Evolutionary conservation across 2,888 invertebrate genomes (phyloP), one percentile per base, ranked within the genome.

Genomic region (Branchellion lobata): DNA sequence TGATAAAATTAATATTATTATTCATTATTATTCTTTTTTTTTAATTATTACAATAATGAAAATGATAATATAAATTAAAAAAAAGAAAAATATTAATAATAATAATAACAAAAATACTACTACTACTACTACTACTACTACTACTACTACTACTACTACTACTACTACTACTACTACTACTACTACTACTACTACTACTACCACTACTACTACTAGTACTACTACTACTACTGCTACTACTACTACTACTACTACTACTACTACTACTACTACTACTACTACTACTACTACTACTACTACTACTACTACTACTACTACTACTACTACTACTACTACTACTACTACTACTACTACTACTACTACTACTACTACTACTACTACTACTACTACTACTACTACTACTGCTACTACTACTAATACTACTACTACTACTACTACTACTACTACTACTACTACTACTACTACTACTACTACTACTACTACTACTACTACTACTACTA

Each of bases 161-260:
- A 51, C 53, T 51, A 51, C 53, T 51, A 51, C 53, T 51, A 51
- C 53, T 51, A 51, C 53, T 51, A 51, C 53, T 51, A 51, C 53
- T 51, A 51, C 53, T 51, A 51, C 53, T 51, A 51, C 53, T 51
- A 51, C 53, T 51, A 51, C 53, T 51, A 51, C 53, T 21, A 14
- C 21, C 14, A 51, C 53, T 14, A 14, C 14, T 14, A 21, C 21
- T 14, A 14, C 14, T 14, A 51, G 14, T 14, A 51, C 53, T 51
- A 51, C 14, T 14, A 34, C 31, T 34, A 75, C 75, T 75, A 53
- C 75, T 75, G 18, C 75, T 75, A 75, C 75, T 75, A 51, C 75
- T 75, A 75, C 75, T 75, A 75, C 75, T 75, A 75, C 75, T 75
- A 75, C 75, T 75, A 75, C 75, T 75, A 75, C 75, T 75, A 75